These are phyloP conservation scores for Sminthopsis crassicaudata DNA, from an alignment of 2,113 vertebrate species.

Conservation along the genomic window DNA sequence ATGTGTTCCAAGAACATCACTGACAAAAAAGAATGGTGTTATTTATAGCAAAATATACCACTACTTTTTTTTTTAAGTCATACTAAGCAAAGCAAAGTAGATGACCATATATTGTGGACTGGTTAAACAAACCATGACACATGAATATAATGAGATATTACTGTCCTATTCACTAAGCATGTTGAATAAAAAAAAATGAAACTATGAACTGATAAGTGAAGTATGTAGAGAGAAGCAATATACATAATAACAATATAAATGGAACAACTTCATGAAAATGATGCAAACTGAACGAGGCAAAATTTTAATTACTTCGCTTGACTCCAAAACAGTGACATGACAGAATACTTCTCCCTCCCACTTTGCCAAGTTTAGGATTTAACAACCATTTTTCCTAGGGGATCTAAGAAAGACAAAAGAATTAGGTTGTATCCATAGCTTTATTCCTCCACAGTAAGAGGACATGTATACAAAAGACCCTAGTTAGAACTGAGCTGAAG, in stretches of 20 bases:
- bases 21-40: not conserved
- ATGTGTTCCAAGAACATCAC: not conserved
- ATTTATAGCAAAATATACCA: not conserved
- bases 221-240: not conserved
- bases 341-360: not conserved
- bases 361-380: not conserved
- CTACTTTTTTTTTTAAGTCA: not conserved
- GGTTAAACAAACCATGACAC: not conserved
- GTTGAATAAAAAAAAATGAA: not conserved
- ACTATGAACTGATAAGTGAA: not conserved
- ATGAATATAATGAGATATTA: not conserved
- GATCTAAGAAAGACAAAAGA: too few relatives aligned
- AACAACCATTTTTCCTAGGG: too few relatives aligned
- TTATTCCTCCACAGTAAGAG: too few relatives aligned
- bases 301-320: not conserved
- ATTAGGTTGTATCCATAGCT: too few relatives aligned
- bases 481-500: too few relatives aligned
- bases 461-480: too few relatives aligned
- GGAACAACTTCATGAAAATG: not conserved
- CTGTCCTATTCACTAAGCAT: not conserved
- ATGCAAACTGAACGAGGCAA: not conserved
- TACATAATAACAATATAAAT: not conserved
- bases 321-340: not conserved
- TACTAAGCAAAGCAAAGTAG: not conserved
- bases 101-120: not conserved